phyloP scores from a whole-genome alignment of 1,140 invertebrate genomes.

The Globodera ellingtonae region DNA sequence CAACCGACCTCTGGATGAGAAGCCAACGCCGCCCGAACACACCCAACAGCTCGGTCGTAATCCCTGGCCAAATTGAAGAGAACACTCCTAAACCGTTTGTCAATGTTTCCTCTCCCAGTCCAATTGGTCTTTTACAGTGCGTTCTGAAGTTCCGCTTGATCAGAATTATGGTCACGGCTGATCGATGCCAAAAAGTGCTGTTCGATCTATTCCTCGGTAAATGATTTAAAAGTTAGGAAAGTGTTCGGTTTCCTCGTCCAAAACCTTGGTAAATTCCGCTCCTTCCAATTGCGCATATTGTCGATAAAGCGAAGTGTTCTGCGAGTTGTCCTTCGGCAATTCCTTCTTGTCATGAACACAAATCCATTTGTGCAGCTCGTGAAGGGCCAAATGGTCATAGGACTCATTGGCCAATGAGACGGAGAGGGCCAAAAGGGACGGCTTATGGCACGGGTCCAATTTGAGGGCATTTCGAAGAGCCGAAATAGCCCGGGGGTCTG shows the following conservation, averaged over 20 bases:
- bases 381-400: slow-evolving; percentile 57
- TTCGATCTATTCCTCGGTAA: slow-evolving; percentile 9
- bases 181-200: slow-evolving; percentile 2
- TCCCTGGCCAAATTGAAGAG: slow-evolving; percentile 90
- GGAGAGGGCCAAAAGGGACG: slow-evolving; percentile 84
- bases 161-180: slow-evolving; percentile 4
- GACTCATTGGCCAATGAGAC: slow-evolving; percentile 93
- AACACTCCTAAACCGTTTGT: slow-evolving; percentile 91
- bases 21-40: slow-evolving; percentile 85
- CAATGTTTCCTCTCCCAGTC: slow-evolving; percentile 77
- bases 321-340: slow-evolving; percentile 9
- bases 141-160: slow-evolving; percentile 26
- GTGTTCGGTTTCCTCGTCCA: slow-evolving; percentile 20
- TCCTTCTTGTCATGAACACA: slow-evolving; percentile 36
- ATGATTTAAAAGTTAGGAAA: no score
- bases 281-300: slow-evolving; percentile 26
- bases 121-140: slow-evolving; percentile 2
- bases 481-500: slow-evolving; percentile 79
- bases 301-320: slow-evolving; percentile 13
- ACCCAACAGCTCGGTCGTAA: slow-evolving; percentile 93
- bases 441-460: slow-evolving; percentile 79
- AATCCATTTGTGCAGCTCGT: slow-evolving; percentile 58
- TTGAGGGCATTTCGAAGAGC: slow-evolving; percentile 83
- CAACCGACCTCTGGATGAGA: slow-evolving; percentile 74
- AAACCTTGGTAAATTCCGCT: slow-evolving; percentile 15